Conservation (phyloP, 2,888 invertebrate genomes). For the Xestia c-nigrum region DNA sequence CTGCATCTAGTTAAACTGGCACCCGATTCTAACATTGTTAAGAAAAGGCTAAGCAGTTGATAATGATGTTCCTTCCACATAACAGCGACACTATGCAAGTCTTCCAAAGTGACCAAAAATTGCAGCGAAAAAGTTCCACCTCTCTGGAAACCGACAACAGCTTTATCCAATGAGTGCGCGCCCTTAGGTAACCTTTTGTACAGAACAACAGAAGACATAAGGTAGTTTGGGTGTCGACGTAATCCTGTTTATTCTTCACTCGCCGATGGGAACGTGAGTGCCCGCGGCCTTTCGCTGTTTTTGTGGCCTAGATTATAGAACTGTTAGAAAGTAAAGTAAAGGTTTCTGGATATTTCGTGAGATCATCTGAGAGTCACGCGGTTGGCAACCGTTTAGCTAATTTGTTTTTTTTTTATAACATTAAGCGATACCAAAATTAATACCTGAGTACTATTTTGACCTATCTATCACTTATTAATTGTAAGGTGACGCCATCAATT, state of each 20-base stretch:
- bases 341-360: background rate
- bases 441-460: background rate
- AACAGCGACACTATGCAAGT: background rate
- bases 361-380: slow-evolving; percentile 17
- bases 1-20: background rate
- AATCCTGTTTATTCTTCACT: slow-evolving; percentile 78
- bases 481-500: background rate
- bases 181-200: slow-evolving; percentile 39
- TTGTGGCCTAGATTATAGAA: slow-evolving; percentile 25
- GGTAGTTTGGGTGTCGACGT: slow-evolving; percentile 69
- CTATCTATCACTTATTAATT: background rate
- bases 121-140: background rate
- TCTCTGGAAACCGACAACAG: background rate
- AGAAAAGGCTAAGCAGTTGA: background rate
- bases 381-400: background rate
- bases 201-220: slow-evolving; percentile 63
- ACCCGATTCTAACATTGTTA: background rate
- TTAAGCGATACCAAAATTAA: background rate
- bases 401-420: background rate
- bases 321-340: background rate
- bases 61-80: background rate
- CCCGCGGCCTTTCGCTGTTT: slow-evolving; percentile 67
- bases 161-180: slow-evolving; percentile 8
- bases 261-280: slow-evolving; percentile 72
- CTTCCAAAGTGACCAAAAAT: background rate